phyloP scores from a whole-genome alignment of 2,113 vertebrate species.

The Oncorhynchus keta region DNA sequence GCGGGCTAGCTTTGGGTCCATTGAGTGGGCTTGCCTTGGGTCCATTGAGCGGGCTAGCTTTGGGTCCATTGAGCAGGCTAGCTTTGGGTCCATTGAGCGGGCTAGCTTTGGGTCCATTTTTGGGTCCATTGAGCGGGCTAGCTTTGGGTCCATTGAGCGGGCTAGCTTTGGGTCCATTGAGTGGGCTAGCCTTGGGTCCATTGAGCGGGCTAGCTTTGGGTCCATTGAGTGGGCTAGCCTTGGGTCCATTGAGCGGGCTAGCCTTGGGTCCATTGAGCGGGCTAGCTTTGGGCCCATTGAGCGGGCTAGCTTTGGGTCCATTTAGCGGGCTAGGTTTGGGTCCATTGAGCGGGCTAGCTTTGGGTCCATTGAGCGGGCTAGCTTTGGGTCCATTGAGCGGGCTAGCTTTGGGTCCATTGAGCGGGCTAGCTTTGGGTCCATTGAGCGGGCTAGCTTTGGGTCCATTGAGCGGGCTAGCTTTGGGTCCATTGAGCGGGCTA shows the following conservation, averaged over 20 bases:
- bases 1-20: conserved; percentile 44
- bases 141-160: conserved; percentile 42
- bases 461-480: conserved; percentile 30
- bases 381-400: conserved; percentile 43
- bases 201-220: conserved; percentile 37
- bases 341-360: conserved; percentile 31
- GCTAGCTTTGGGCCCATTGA: conserved; percentile 39
- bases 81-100: conserved; percentile 43
- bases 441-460: conserved; percentile 38
- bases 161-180: conserved; percentile 39
- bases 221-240: conserved; percentile 31
- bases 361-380: conserved; percentile 36
- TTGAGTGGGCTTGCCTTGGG: conserved; percentile 38
- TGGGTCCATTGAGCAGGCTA: conserved; percentile 37
- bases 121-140: conserved; percentile 37
- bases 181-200: conserved; percentile 44
- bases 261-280: conserved; percentile 42
- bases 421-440: conserved; percentile 44
- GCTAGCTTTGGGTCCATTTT: conserved; percentile 44
- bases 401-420: conserved; percentile 39
- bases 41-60: conserved; percentile 31
- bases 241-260: conserved; percentile 37
- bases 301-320: conserved; percentile 44
- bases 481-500: conserved; percentile 37
- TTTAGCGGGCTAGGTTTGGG: conserved; percentile 38